These are phyloP conservation scores for Eudyptes chrysolophus DNA, from an alignment of 2,113 vertebrate species.

Conservation along the genomic window DNA sequence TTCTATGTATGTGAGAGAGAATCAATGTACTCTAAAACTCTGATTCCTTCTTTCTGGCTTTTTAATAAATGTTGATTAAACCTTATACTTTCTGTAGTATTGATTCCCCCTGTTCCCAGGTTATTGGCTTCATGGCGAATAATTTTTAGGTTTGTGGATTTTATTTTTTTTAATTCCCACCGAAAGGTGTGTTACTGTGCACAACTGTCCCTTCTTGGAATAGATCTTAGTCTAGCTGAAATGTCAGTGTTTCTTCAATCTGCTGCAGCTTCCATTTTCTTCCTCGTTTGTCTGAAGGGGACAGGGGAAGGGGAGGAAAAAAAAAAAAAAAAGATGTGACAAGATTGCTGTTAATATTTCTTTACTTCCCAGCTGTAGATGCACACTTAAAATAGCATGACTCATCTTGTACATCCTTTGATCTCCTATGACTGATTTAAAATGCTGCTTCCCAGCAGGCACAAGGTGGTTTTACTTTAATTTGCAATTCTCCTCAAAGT, in stretches of 20 bases:
- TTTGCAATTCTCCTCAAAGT: background rate
- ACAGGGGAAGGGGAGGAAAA: background rate
- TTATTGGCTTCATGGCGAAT: background rate
- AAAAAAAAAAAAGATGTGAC: background rate
- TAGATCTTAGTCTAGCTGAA: background rate
- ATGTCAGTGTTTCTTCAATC: background rate
- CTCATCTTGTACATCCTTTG: slow-evolving; percentile 33
- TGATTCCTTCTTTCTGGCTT: background rate
- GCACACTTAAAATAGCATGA: background rate
- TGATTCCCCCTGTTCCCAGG: background rate
- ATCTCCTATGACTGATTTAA: slow-evolving; percentile 1
- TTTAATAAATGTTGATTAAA: background rate
- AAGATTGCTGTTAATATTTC: slow-evolving; percentile 13
- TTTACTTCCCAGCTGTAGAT: background rate
- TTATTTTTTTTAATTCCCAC: background rate
- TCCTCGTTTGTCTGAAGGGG: background rate
- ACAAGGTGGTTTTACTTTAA: slow-evolving; percentile 7
- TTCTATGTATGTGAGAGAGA: background rate
- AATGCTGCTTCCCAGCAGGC: background rate
- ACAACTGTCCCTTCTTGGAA: background rate
- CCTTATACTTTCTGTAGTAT: background rate
- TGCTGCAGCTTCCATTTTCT: background rate
- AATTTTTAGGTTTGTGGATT: background rate
- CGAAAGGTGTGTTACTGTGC: background rate
- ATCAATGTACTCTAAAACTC: background rate